Conservation (phyloP, 2,888 invertebrate species). For the Tipula lateralis region DNA sequence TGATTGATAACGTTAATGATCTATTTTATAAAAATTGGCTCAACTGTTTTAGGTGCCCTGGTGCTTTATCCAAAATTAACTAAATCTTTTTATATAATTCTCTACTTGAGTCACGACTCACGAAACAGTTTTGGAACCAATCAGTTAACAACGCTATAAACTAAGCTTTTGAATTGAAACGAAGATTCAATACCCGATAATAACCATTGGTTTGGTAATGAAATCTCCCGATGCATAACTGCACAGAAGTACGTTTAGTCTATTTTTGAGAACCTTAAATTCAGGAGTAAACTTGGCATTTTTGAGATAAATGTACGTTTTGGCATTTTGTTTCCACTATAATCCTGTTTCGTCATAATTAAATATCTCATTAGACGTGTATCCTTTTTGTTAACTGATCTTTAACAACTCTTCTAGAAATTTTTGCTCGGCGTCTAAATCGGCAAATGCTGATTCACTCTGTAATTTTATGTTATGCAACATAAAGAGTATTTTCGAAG, state of each 20-base stretch:
- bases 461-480: slow-evolving; percentile 35
- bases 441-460: slow-evolving; percentile 35
- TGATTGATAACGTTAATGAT: too few relatives aligned
- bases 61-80: too few relatives aligned
- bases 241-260: not conserved
- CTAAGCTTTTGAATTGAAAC: not conserved
- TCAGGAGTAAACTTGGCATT: not conserved
- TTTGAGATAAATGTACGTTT: too few relatives aligned
- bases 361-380: not conserved
- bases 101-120: too few relatives aligned
- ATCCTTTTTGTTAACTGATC: slow-evolving; percentile 33
- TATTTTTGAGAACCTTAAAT: not conserved
- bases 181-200: not conserved
- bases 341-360: not conserved
- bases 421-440: slow-evolving; percentile 33
- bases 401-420: slow-evolving; percentile 32
- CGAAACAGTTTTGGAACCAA: too few relatives aligned
- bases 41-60: too few relatives aligned
- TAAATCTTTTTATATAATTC: too few relatives aligned
- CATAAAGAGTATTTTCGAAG: slow-evolving; percentile 34
- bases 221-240: not conserved
- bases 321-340: not conserved
- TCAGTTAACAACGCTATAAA: too few relatives aligned
- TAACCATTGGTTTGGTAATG: not conserved
- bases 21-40: too few relatives aligned